A percentile compares a stretch with the other conserved stretches of the same genome.
These are phyloP conservation scores for Nomada fabriciana DNA, from an alignment of 2,888 invertebrate species.

Conservation along the genomic window DNA sequence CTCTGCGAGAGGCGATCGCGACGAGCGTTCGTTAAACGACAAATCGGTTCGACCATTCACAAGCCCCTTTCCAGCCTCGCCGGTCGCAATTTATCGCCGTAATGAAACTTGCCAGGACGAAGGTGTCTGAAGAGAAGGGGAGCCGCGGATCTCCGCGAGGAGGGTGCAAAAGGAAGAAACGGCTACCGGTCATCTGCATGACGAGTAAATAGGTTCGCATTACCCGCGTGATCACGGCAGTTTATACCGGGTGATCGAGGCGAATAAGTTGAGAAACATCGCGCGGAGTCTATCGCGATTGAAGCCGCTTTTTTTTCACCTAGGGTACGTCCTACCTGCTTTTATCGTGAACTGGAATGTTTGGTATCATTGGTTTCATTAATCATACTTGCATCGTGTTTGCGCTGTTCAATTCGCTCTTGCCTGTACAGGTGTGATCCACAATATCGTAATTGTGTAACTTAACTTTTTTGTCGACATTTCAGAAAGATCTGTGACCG, in stretches of 20 bases:
- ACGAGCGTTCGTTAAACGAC: conserved; percentile 31
- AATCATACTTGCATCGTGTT: neutral
- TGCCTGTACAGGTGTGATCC: neutral
- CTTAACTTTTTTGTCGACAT: too few species aligned
- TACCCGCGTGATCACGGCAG: conserved; percentile 75
- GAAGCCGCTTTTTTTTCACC: conserved; percentile 13
- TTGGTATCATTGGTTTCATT: neutral
- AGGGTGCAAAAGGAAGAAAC: conserved; percentile 59
- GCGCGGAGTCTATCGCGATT: conserved; percentile 39
- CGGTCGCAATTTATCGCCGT: conserved; percentile 69
- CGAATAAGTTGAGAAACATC: conserved; percentile 69
- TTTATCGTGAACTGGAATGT: neutral
- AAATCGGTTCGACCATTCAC: conserved; percentile 46
- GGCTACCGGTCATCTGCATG: conserved; percentile 80
- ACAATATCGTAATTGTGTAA: too few species aligned
- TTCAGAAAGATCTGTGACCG: too few species aligned
- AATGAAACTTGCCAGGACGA: conserved; percentile 68
- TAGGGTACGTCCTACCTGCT: neutral
- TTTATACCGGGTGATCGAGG: conserved; percentile 73
- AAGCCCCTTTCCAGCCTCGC: conserved; percentile 31
- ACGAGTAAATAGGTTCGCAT: conserved; percentile 80
- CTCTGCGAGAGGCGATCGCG: neutral
- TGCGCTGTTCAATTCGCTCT: neutral
- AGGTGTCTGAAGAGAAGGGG: conserved; percentile 22
- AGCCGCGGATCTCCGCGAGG: conserved; percentile 50